phyloP scores from a whole-genome alignment of 2,888 invertebrate genomes.

The Acleris literana region DNA sequence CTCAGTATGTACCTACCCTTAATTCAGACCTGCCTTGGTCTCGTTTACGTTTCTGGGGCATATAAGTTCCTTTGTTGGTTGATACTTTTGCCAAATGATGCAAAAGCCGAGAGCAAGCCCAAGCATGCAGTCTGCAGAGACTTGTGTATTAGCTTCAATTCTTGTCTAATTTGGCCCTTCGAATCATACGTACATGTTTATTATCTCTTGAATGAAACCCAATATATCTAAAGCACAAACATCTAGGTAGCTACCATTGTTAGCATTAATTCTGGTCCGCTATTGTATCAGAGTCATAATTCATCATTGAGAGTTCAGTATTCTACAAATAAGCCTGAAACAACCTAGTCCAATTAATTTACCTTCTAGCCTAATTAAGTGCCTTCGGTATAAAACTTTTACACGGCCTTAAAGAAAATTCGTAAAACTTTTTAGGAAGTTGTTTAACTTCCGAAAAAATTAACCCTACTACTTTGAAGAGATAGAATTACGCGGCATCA shows the following conservation, averaged over 20 bases:
- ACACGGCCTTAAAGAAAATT: background rate
- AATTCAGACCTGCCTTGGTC: no score
- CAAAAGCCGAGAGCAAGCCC: no score
- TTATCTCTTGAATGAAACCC: background rate
- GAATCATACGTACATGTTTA: no score
- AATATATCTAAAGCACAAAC: background rate
- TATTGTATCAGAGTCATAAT: slow-evolving; percentile 4
- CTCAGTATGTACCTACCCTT: no score
- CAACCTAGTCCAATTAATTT: background rate
- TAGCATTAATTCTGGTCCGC: slow-evolving; percentile 24
- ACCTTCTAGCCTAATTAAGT: background rate
- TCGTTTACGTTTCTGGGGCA: no score
- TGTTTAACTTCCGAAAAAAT: background rate
- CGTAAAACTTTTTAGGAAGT: background rate
- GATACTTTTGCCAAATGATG: no score
- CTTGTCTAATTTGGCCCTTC: no score
- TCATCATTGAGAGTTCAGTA: background rate
- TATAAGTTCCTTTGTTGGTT: no score
- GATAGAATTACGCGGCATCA: no score
- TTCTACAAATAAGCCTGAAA: slow-evolving; percentile 11
- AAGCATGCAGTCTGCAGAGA: no score
- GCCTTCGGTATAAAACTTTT: slow-evolving; percentile 5
- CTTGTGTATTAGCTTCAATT: no score
- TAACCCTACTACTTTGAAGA: background rate
- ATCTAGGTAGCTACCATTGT: background rate